Evolutionary conservation across 2,888 invertebrate genomes (phyloP).

Genomic region (Anarsia innoxiella): DNA sequence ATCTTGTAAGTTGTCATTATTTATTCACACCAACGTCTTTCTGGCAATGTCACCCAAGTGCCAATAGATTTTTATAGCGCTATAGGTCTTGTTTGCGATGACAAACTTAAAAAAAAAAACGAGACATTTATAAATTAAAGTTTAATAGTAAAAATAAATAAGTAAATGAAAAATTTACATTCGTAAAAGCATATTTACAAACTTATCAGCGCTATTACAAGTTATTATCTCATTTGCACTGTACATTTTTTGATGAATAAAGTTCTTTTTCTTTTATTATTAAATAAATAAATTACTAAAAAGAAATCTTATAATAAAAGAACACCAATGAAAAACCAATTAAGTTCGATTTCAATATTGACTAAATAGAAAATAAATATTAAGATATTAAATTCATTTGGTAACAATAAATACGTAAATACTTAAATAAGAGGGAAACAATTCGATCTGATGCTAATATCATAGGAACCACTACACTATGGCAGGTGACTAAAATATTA

Average conservation of each 20-base stretch:
- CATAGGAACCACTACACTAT: slow-evolving; percentile 25
- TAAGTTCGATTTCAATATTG: no score
- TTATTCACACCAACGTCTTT: no score
- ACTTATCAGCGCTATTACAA: slow-evolving; percentile 40
- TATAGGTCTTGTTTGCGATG: neutral
- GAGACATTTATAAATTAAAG: neutral
- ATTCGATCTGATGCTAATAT: slow-evolving; percentile 1
- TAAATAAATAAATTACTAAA: slow-evolving; percentile 5
- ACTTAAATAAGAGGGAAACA: neutral
- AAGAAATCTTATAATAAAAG: neutral
- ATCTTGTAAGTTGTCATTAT: no score
- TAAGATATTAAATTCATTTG: slow-evolving; percentile 34
- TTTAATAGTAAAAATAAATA: slow-evolving; percentile 34
- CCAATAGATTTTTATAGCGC: no score
- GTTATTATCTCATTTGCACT: no score
- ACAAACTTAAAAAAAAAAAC: neutral
- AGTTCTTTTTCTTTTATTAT: no score
- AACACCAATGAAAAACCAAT: no score
- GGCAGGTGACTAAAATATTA: slow-evolving; percentile 24
- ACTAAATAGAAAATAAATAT: slow-evolving; percentile 17
- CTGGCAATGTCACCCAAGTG: no score
- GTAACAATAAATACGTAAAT: slow-evolving; percentile 48
- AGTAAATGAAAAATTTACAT: slow-evolving; percentile 73
- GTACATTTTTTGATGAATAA: no score
- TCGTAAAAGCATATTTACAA: slow-evolving; percentile 63